These are phyloP conservation scores for Decapterus maruadsi DNA, from an alignment of 2,797 vertebrate species.

Conservation along the genomic window DNA sequence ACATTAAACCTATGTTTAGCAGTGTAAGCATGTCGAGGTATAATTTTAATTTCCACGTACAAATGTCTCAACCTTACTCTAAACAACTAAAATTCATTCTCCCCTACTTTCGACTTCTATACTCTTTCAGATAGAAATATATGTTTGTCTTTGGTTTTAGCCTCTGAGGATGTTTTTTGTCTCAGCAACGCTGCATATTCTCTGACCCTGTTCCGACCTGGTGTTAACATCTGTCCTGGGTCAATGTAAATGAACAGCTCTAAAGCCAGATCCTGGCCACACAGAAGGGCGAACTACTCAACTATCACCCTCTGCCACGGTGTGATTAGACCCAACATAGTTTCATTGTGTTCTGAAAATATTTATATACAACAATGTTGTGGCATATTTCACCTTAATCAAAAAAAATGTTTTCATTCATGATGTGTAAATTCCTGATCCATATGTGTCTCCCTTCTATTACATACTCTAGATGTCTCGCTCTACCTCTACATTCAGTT, in stretches of 20 bases:
- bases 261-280: too few species aligned
- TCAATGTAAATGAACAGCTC: too few species aligned
- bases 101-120: neutral
- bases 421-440: constrained; percentile 40
- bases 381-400: too few species aligned
- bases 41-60: neutral
- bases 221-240: too few species aligned
- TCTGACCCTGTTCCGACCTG: too few species aligned
- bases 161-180: constrained; percentile 5
- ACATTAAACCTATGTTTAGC: neutral
- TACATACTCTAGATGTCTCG: constrained; percentile 86
- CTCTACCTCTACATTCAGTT: constrained; percentile 87
- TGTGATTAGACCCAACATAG: too few species aligned
- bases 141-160: neutral
- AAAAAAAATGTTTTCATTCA: constrained; percentile 1
- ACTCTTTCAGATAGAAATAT: neutral
- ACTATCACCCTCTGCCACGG: too few species aligned
- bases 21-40: neutral
- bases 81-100: neutral
- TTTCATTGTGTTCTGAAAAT: too few species aligned
- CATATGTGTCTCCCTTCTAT: constrained; percentile 59
- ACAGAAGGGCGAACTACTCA: too few species aligned
- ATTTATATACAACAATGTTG: too few species aligned
- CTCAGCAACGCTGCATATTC: constrained; percentile 5
- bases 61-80: neutral